Evolutionary conservation across 2,113 vertebrate species (phyloP).

Genomic region (Vanacampus margaritifer): DNA sequence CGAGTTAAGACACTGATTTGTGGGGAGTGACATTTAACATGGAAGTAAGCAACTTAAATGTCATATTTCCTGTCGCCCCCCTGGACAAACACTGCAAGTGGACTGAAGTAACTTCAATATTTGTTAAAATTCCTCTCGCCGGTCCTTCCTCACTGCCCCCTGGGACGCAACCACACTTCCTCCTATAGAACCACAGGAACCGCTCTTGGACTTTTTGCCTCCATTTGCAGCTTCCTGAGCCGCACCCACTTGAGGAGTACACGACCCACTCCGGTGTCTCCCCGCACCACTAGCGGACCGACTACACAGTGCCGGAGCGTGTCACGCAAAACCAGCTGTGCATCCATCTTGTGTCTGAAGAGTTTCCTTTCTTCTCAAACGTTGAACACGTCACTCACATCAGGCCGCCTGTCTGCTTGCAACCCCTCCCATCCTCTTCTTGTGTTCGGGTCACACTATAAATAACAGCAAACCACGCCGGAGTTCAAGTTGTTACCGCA

Average conservation of each 20-base stretch:
- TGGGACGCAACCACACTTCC: constrained; percentile 65
- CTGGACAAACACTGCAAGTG: neutral
- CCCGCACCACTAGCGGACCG: constrained; percentile 2
- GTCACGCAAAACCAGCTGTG: constrained; percentile 11
- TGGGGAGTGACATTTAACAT: neutral
- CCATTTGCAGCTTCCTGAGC: constrained; percentile 65
- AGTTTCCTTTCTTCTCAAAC: constrained; percentile 44
- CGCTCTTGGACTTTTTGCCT: constrained; percentile 46
- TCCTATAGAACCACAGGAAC: constrained; percentile 64
- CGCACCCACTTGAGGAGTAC: constrained; percentile 56
- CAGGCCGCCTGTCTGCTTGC: constrained; percentile 3
- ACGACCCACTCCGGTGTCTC: constrained; percentile 35
- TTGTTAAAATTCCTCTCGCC: constrained; percentile 27
- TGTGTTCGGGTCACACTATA: constrained; percentile 19
- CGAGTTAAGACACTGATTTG: too few species aligned
- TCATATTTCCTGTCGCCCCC: constrained; percentile 26
- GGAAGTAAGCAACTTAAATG: constrained; percentile 14
- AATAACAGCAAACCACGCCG: constrained; percentile 23
- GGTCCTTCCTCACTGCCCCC: constrained; percentile 21
- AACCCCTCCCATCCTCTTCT: constrained; percentile 23
- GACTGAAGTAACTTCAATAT: neutral
- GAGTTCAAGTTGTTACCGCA: neutral
- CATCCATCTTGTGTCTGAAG: constrained; percentile 14
- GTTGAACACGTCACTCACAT: neutral
- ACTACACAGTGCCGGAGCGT: constrained; percentile 15